A percentile compares a stretch with the other conserved stretches of the same genome.
These are phyloP conservation scores for Psittacula echo DNA, from an alignment of 2,797 vertebrate genomes.

Conservation along the genomic window DNA sequence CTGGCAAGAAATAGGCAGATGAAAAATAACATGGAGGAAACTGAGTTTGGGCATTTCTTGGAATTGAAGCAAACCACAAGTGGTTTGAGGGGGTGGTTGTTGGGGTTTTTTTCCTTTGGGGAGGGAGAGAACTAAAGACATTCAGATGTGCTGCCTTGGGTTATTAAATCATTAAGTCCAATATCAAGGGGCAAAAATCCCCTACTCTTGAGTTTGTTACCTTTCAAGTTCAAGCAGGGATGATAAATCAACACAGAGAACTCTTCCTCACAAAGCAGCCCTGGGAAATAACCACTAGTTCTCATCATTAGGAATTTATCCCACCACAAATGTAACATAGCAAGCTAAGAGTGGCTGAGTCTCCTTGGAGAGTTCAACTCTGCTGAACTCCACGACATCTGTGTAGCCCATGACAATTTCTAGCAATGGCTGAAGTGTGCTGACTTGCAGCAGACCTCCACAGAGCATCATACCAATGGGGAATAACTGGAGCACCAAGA, in stretches of 20 bases:
- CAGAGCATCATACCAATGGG: rapidly evolving
- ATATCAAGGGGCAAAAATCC: background rate
- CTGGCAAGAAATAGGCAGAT: background rate
- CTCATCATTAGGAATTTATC: background rate
- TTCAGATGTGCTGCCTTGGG: background rate
- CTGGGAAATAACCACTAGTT: background rate
- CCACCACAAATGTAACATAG: background rate
- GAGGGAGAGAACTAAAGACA: background rate
- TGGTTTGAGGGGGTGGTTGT: background rate
- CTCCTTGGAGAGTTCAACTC: background rate
- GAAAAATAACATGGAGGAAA: background rate
- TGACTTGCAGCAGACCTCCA: background rate
- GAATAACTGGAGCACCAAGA: background rate
- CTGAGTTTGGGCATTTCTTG: background rate
- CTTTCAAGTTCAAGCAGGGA: background rate
- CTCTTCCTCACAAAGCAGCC: background rate
- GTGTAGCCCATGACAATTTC: background rate
- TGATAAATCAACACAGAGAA: background rate
- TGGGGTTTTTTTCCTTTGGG: background rate
- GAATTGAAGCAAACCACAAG: background rate
- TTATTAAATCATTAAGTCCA: background rate
- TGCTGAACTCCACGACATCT: background rate
- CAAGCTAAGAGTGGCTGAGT: background rate
- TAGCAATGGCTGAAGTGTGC: background rate
- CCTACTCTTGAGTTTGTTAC: background rate